Evolutionary conservation across 2,888 invertebrate genomes (phyloP), one percentile per base, ranked within the genome.

Genomic region (Synanthedon formicaeformis): DNA sequence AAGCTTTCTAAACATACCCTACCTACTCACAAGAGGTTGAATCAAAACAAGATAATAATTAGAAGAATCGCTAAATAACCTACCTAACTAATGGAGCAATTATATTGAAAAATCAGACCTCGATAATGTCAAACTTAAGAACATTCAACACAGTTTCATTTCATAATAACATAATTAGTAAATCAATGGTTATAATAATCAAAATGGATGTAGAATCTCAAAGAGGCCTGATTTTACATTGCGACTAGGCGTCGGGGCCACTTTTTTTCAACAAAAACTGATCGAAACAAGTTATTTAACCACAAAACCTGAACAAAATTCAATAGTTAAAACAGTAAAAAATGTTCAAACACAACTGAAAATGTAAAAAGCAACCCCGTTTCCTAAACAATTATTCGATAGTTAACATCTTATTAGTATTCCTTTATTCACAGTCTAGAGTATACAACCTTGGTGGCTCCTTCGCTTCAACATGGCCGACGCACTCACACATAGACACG

Each of bases 31-130:
- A 52, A 69, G 75, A 78, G 77, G 78, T 83, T 82, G 81, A 84
- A 80, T 76, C 67, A 72, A 80, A 77, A 49, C 14, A 49, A 18
- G 78, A 75, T 66, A 64, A 59, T 68, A 81, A 83, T 84, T 83
- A 77, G 73, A 81, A 81, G 78, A 84, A 83, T 81, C 78, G 72
- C 85, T 85, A 85, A 79, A 81, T 81, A n/a, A 73, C 78, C 78
- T 86, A 87, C 78, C 78, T 86, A 87, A 80, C 85, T 85, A 86
- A 85, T 85, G 82, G 84, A 85, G 84, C 85, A 81, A 79, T 78
- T 72, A 75, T 72, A 76, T 75, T 73, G 71, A 66, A 69, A 67
- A 72, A 75, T 74, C 78, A 78, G 85, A 81, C 77, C 78, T 76
- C 79, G 69, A 70, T 62, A 50, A 55, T 60, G 64, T 63, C 57